A percentile compares a stretch with the other conserved stretches of the same genome.
Conservation (phyloP, 2,888 invertebrate species). For the Leptogaster cylindrica region DNA sequence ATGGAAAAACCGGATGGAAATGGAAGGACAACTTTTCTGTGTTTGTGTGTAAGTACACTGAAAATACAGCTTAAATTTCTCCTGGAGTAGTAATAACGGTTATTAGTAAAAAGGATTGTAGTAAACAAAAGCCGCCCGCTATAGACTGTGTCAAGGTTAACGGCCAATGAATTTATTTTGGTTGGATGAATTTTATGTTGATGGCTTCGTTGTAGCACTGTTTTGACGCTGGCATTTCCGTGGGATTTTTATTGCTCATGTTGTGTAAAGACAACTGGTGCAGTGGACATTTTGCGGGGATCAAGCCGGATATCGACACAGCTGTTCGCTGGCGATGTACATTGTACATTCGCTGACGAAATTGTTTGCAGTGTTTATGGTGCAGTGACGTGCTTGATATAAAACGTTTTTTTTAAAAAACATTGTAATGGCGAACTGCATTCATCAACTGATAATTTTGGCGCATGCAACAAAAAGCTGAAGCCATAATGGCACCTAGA, state of each 20-base stretch:
- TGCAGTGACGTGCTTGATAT: too few relatives aligned
- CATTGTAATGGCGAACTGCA: too few relatives aligned
- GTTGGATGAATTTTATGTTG: conserved; percentile 63
- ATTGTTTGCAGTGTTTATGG: too few relatives aligned
- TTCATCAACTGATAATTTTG: too few relatives aligned
- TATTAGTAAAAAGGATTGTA: conserved; percentile 44
- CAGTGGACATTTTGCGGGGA: conserved; percentile 25
- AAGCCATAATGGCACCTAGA: too few relatives aligned
- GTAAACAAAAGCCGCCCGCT: conserved; percentile 43
- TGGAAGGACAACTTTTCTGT: not conserved
- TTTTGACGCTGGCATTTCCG: conserved; percentile 44
- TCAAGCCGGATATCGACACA: conserved; percentile 25
- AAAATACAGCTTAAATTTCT: conserved; percentile 39
- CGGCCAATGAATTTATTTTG: conserved; percentile 63
- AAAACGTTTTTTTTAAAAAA: too few relatives aligned
- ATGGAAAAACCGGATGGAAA: conserved; percentile 12
- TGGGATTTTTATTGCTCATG: conserved; percentile 35
- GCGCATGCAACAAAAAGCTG: too few relatives aligned
- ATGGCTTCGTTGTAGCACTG: conserved; percentile 49
- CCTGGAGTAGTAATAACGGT: conserved; percentile 45
- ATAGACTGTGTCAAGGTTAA: conserved; percentile 61
- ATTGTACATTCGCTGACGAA: too few relatives aligned
- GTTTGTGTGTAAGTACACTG: not conserved
- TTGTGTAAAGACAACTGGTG: conserved; percentile 34
- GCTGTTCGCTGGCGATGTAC: too few relatives aligned